Evolutionary conservation across 2,797 vertebrate genomes (phyloP).

Genomic region (Sciurus carolinensis): DNA sequence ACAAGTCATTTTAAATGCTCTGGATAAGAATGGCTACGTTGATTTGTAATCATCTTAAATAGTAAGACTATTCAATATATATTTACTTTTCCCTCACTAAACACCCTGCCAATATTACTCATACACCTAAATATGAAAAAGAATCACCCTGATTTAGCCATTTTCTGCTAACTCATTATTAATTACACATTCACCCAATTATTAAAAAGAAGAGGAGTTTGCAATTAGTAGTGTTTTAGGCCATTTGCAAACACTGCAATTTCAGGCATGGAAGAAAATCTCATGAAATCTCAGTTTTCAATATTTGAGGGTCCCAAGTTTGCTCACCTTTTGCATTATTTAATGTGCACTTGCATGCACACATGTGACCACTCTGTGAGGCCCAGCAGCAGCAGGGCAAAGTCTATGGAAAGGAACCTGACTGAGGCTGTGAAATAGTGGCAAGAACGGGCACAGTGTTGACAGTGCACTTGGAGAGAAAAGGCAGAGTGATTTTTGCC

Average conservation of each 20-base stretch:
- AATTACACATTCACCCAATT: conserved; percentile 66
- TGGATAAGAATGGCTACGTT: conserved; percentile 85
- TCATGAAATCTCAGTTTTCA: neutral
- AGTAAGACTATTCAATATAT: conserved; percentile 2
- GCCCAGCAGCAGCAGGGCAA: neutral
- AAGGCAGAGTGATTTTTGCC: neutral
- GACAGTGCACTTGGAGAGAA: neutral
- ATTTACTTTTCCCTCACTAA: conserved; percentile 64
- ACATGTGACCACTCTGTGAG: neutral
- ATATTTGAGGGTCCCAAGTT: neutral
- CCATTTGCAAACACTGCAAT: conserved; percentile 61
- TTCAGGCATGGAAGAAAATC: conserved; percentile 58
- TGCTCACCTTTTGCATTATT: neutral
- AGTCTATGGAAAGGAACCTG: neutral
- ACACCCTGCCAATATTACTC: neutral
- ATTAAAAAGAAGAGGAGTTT: conserved; percentile 74
- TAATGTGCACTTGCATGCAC: neutral
- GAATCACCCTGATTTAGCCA: conserved; percentile 74
- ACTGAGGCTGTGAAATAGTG: neutral
- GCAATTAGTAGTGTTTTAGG: conserved; percentile 83
- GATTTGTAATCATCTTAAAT: conserved; percentile 74
- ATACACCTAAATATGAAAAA: neutral
- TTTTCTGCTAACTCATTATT: conserved; percentile 83
- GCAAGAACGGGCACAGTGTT: neutral
- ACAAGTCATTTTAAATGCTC: conserved; percentile 83